phyloP scores from a whole-genome alignment of 2,888 invertebrate species.

The Chrysolina haemoptera region DNA sequence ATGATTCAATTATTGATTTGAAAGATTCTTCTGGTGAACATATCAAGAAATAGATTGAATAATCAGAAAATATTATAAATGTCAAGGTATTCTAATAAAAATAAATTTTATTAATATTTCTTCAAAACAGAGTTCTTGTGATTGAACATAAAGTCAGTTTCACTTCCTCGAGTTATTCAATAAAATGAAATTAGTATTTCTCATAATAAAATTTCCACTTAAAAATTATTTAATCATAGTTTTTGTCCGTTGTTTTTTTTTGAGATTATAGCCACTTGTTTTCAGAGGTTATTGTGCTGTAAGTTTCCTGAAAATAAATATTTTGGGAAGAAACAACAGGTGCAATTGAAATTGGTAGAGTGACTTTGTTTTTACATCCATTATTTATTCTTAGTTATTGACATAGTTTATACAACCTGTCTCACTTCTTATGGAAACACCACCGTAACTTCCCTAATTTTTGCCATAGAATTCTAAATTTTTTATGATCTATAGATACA shows the following conservation, averaged over 20 bases:
- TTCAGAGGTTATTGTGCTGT: conserved; percentile 7
- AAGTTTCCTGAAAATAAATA: neutral
- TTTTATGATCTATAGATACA: too few relatives aligned
- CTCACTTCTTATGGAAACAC: too few relatives aligned
- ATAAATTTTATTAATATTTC: neutral
- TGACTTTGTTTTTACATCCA: neutral
- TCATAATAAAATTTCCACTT: neutral
- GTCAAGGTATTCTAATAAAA: neutral
- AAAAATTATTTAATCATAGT: neutral
- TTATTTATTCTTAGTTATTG: conserved; percentile 15
- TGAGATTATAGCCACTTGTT: conserved; percentile 2
- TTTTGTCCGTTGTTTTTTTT: conserved; percentile 27
- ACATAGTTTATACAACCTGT: neutral
- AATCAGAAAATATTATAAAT: too few relatives aligned
- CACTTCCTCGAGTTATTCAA: neutral
- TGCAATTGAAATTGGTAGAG: conserved; percentile 18
- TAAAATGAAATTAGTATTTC: neutral
- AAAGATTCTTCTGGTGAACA: too few relatives aligned
- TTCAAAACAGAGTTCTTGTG: neutral
- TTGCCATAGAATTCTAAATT: too few relatives aligned
- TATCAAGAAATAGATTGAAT: too few relatives aligned
- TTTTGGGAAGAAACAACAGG: neutral
- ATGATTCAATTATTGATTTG: too few relatives aligned
- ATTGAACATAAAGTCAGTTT: neutral
- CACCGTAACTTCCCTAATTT: too few relatives aligned